These are phyloP conservation scores for Cuculus canorus DNA, from an alignment of 2,797 vertebrate species.

Conservation along the genomic window DNA sequence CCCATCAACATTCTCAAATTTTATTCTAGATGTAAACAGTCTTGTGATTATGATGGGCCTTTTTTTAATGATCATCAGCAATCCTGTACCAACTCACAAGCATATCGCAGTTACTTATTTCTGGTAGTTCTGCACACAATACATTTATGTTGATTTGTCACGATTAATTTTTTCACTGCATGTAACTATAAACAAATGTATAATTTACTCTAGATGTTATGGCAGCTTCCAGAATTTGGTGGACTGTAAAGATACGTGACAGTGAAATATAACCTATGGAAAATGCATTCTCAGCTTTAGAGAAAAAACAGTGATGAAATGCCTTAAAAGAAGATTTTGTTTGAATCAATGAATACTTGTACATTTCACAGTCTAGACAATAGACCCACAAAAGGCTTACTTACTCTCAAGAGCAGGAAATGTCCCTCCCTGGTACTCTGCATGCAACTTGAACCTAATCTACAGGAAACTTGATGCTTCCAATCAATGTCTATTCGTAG, in stretches of 20 bases:
- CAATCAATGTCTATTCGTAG: neutral
- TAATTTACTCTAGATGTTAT: neutral
- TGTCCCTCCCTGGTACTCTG: neutral
- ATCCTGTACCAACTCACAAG: neutral
- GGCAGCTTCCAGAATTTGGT: neutral
- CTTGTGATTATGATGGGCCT: neutral
- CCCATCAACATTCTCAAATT: neutral
- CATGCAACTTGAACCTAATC: neutral
- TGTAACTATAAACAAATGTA: neutral
- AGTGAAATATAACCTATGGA: neutral
- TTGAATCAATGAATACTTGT: neutral
- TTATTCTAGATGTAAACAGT: neutral
- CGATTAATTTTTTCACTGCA: neutral
- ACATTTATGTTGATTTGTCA: neutral
- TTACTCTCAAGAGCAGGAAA: neutral
- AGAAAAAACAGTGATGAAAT: neutral
- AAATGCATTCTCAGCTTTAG: slow-evolving; percentile 4
- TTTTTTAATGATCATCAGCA: neutral
- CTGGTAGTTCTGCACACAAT: neutral
- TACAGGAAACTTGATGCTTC: neutral
- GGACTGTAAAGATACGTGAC: neutral
- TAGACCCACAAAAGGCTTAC: neutral
- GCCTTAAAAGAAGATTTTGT: neutral
- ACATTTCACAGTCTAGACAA: neutral
- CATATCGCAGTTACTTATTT: rapidly evolving